Evolutionary conservation across 1,140 invertebrate genomes (phyloP), one percentile per base, ranked within the genome.

Genomic region (Musca domestica): DNA sequence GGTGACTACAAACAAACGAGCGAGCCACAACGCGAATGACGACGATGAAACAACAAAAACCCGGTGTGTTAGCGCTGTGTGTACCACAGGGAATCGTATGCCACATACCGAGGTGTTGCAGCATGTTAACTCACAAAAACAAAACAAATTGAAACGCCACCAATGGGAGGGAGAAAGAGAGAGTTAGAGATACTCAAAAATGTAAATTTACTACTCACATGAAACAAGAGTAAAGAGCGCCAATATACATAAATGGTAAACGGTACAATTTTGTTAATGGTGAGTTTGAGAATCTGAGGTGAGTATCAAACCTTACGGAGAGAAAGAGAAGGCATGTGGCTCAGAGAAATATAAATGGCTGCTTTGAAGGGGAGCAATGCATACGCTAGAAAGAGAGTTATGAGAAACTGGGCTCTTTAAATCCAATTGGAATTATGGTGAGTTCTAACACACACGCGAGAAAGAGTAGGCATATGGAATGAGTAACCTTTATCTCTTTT

Each of bases 141-240:
- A 65, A 65, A 65, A 64, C 41, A 23, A 41, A 10, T 10, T 49
- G 14, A 27, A 72, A 71, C 69, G 66, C 72, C 73, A 74, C 71
- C 61, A 68, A n/a, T 49, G 17, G 17, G 5, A 41, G 34, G 10
- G 41, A 68, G 52, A 56, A 12, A 23, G 12, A 4, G 17, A 7
- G 7, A 30, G 0, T 22, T 23, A 23, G 27, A 12, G 34, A 41
- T n/a, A n/a, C n/a, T 20, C 17, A 51, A 27, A 56, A 23, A 14
- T n/a, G 23, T 27, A 27, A 41, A 27, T 51, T 9, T 9, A 2
- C 17, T 51, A 51, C 3, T 19, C 49, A 19, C 4, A 14, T 6
- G 2, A 56, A 56, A 27, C 23, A 27, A 20, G 14, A 27, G 52
- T 23, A 22, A 54, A 56, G n/a, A 56, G 52, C 4, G 14, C 9